A percentile compares a stretch with the other conserved stretches of the same genome.
These are phyloP conservation scores for Carollia perspicillata DNA, from an alignment of 2,113 vertebrate species.

Conservation along the genomic window DNA sequence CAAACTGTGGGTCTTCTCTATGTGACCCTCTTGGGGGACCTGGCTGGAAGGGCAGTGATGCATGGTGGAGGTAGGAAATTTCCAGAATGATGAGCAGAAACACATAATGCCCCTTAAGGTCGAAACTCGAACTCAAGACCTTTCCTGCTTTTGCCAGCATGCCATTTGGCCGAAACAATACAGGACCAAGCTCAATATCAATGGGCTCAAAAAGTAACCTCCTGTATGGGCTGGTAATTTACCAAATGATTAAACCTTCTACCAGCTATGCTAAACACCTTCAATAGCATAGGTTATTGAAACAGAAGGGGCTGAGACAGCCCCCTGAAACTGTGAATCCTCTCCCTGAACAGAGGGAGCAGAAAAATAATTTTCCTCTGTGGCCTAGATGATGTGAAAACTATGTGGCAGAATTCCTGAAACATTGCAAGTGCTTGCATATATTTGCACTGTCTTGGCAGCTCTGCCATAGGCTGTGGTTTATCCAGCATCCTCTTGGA, in stretches of 20 bases:
- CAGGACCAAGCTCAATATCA: not conserved
- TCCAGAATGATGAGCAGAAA: not conserved
- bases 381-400: not conserved
- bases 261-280: not conserved
- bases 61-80: not conserved
- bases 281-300: not conserved
- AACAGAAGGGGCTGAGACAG: not conserved
- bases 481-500: not conserved
- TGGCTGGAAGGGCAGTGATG: not conserved
- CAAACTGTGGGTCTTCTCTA: not conserved
- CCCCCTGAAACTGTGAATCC: not conserved
- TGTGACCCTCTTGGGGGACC: not conserved
- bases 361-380: not conserved
- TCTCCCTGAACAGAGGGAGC: not conserved
- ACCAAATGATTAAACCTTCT: not conserved
- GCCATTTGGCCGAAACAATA: not conserved
- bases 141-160: not conserved
- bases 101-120: not conserved
- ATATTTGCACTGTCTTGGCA: not conserved
- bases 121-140: not conserved
- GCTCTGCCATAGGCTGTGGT: not conserved
- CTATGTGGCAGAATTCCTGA: not conserved
- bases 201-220: not conserved
- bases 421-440: not conserved
- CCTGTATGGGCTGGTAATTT: not conserved